Evolutionary conservation across 2,797 vertebrate genomes (phyloP), one percentile per base, ranked within the genome.

Genomic region (Otus scops): DNA sequence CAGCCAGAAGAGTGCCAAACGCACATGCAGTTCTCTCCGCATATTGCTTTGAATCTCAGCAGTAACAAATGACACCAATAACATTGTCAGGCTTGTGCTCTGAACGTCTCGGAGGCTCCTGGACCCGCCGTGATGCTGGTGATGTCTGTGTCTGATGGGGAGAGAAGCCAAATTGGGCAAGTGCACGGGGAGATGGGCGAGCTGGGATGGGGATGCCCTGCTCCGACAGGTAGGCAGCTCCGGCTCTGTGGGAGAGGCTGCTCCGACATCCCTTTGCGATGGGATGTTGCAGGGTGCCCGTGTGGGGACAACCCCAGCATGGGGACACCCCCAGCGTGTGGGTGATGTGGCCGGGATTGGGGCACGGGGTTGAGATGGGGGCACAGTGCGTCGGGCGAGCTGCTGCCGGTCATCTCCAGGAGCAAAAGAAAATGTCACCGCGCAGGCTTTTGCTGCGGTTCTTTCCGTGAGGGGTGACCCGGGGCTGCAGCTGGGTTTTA

Each of bases 61-160:
- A 7, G 65, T 63, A 32, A 91, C 63, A 75, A 76, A 88, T 81
- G 76, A 41, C 80, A 75, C 77, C 85, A 88, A 39, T 39, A 68
- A 75, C 32, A 0, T 57, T 5, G 27, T 18, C 0, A 0, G 54
- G 41, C 57, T 77, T 0, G 7, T 53, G 77, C 43, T 74, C 48
- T 0, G 0, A 71, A 15, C 0, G 0, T 38, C 89, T 43, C 1
- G 0, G 71, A 60, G 70, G 59, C 85, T 89, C 53, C 75, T 0
- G 2, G 51, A 10, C 26, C 74, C 0, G 2, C 45, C 1, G 2
- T 10, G 30, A 4, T 76, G 59, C 85, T 74, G 89, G 26, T 1
- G 43, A 2, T 53, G 54, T 13, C 61, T 45, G 74, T 26, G 36
- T 28, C 19, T 83, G 50, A 6, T 30, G 61, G 77, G 39, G 59